These are phyloP conservation scores for Luidia sarsii DNA, from an alignment of 53 echinoderm and acorn worm species.

Conservation along the genomic window DNA sequence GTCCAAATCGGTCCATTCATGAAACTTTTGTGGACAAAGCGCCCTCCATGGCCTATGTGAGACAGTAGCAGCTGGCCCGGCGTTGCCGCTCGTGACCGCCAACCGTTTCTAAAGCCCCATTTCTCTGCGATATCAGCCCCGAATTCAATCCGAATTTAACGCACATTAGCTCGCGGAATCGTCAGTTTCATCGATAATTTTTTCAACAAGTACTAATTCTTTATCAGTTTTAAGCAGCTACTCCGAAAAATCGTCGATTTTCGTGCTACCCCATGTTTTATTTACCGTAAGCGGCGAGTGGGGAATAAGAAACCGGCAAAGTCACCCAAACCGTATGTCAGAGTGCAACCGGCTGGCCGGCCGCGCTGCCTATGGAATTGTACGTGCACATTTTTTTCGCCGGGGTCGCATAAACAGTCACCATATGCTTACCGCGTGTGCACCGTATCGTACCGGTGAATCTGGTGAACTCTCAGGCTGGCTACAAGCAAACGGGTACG, in stretches of 20 bases:
- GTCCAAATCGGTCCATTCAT: conserved; percentile 13
- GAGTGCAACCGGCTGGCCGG: neutral
- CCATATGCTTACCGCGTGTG: too few species aligned
- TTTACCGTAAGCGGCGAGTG: neutral
- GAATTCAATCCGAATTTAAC: too few species aligned
- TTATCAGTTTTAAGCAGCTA: too few species aligned
- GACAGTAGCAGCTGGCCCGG: conserved; percentile 60
- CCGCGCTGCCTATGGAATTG: neutral
- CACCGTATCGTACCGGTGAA: neutral
- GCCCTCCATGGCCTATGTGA: conserved; percentile 51
- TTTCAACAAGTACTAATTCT: too few species aligned
- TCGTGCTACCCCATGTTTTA: conserved; percentile 5
- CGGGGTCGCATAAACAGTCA: neutral
- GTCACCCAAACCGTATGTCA: conserved; percentile 1
- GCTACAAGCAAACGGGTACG: neutral
- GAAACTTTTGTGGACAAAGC: conserved; percentile 48
- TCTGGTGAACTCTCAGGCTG: neutral
- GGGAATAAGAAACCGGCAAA: conserved; percentile 42
- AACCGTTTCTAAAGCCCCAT: conserved; percentile 40
- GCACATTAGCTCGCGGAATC: too few species aligned
- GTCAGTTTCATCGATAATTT: too few species aligned
- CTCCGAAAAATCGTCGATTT: too few species aligned
- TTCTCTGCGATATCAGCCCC: neutral
- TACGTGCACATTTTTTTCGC: neutral
- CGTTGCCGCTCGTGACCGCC: conserved; percentile 53